Conservation (phyloP, 1,140 invertebrate species). For the Ladona fulva region DNA sequence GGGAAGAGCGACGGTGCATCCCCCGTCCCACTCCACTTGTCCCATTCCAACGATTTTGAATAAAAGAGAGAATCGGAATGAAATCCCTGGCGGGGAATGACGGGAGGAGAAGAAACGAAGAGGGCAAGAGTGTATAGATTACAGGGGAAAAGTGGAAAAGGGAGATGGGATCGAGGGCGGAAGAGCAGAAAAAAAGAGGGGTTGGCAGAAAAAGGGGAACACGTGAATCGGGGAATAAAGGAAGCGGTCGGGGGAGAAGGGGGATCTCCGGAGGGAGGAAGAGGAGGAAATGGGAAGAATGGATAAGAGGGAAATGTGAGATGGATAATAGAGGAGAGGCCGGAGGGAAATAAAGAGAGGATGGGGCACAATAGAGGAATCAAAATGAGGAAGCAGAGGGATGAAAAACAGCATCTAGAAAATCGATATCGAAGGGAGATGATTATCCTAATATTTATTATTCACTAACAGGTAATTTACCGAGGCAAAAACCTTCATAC, state of each 20-base stretch:
- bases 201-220: not conserved
- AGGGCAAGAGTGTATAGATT: not conserved
- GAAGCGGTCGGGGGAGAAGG: not conserved
- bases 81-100: no score
- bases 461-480: no score
- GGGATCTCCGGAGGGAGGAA: not conserved
- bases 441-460: no score
- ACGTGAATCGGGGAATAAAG: not conserved
- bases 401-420: not conserved
- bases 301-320: not conserved
- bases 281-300: not conserved
- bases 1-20: no score
- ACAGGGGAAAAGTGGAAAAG: not conserved
- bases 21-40: no score
- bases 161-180: not conserved
- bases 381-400: not conserved
- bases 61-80: no score
- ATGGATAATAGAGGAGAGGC: not conserved
- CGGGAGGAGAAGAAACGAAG: no score
- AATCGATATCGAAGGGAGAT: no score
- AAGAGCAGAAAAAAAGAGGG: not conserved
- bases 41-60: no score
- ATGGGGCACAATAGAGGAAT: not conserved
- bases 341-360: not conserved
- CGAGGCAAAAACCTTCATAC: no score